A percentile compares a stretch with the other conserved stretches of the same genome.
These are phyloP conservation scores for Haliclona indistincta DNA, from an alignment of 37 sponge, comb jelly and placozoan species.

Conservation along the genomic window DNA sequence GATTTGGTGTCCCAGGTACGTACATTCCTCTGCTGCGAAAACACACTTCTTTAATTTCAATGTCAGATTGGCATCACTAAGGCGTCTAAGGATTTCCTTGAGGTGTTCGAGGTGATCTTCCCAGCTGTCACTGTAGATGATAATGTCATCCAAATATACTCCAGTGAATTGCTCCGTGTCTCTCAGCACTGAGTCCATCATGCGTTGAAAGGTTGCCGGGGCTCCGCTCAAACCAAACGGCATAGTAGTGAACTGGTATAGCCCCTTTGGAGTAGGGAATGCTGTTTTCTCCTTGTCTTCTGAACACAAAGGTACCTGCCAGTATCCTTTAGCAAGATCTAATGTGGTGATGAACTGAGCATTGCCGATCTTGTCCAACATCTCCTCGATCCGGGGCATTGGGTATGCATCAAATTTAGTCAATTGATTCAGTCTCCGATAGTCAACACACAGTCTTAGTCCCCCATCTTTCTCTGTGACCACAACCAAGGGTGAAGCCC, in stretches of 20 bases:
- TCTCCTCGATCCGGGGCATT: constrained; percentile 55
- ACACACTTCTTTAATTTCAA: constrained; percentile 12
- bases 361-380: constrained; percentile 36
- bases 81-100: constrained; percentile 1
- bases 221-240: constrained; percentile 65
- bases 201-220: constrained; percentile 51
- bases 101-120: constrained; percentile 47
- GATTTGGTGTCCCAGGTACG: constrained; percentile 35
- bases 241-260: constrained; percentile 52
- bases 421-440: constrained; percentile 47
- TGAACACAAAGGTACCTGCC: constrained; percentile 50
- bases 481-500: constrained; percentile 52
- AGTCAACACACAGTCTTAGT: constrained; percentile 25
- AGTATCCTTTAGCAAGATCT: constrained; percentile 68
- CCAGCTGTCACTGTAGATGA: constrained; percentile 18
- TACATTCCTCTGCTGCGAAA: constrained; percentile 1
- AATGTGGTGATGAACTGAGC: constrained; percentile 45
- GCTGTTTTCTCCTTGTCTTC: constrained; percentile 35
- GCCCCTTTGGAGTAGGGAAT: constrained; percentile 51
- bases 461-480: constrained; percentile 48
- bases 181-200: constrained; percentile 25
- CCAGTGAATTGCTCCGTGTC: not conserved
- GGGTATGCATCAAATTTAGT: constrained; percentile 68
- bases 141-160: constrained; percentile 47
- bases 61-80: constrained; percentile 25